Base-by-base conservation (phyloP, 2,888 invertebrate genomes). In the Bombylius discolor region DNA sequence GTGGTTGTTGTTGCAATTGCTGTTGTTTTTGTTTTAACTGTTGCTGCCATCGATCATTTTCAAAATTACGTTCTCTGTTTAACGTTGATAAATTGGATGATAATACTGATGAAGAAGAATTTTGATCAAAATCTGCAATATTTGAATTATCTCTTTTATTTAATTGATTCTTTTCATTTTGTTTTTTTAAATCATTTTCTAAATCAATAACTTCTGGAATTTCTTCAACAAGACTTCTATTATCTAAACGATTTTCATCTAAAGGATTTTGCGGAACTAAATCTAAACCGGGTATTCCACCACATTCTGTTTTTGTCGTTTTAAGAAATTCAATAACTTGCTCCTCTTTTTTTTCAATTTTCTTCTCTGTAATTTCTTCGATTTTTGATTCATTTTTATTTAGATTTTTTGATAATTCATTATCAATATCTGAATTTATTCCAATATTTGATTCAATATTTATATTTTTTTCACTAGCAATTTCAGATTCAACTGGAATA, bases 261-360 rank as follows among this genome's bases (percentile, higher is more conserved):
- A 39, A 39, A 7, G 7, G 8, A 39, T 39, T 39, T 6, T 76
- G 77, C 8, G 51, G 51, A 11, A 84, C 81, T 58, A 87, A 77
- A 76, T 87, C 87, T 56, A 87, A 76, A 0, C 87, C 87, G 11
- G 87, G 87, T 66, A 87, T 87, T 47, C 81, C 82, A 47, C 65
- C 69, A 12, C 57, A 63, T 57, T 67, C 47, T 4, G 47, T 66
- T 54, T 68, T 68, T 52, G 57, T 49, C n/a, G 50, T 6, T 36
- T 51, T 51, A 33, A 72, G 69, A 5, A 73, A 65, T 47, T 66
- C 68, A 12, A 64, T 62, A 23, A 23, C 57, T 70, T 65, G 23
- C 4, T 48, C 9, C 3, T 31, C 12, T 1, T 11, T 23, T 11
- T n/a, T 36, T 14, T 11, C 36, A 49, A 32, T 11, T 32, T 31